Conservation (phyloP, 2,113 vertebrate species). For the Odocoileus hemionus region DNA sequence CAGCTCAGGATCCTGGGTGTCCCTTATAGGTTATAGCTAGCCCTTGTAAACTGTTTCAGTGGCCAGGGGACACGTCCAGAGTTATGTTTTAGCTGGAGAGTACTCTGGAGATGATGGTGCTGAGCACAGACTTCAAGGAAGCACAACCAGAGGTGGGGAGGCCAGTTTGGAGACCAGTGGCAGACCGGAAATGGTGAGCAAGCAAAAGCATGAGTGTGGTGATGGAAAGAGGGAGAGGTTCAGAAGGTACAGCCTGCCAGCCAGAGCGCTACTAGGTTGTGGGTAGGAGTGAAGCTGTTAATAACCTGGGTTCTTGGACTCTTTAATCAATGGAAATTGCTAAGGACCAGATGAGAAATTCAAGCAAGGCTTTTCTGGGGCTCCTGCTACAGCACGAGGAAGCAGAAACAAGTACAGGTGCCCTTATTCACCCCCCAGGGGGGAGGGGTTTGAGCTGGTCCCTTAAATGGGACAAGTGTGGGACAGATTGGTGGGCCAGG, state of each 20-base stretch:
- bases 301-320: neutral
- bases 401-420: neutral
- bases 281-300: neutral
- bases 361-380: neutral
- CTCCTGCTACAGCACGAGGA: neutral
- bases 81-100: neutral
- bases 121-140: neutral
- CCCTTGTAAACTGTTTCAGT: neutral
- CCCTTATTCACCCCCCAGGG: neutral
- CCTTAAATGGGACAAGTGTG: neutral
- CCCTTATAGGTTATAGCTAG: neutral
- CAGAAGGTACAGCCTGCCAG: neutral
- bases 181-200: neutral
- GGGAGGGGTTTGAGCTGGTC: neutral
- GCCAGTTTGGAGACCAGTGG: neutral
- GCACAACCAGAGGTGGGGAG: neutral
- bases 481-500: neutral
- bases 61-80: neutral
- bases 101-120: neutral
- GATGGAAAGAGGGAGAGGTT: neutral
- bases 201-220: neutral
- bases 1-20: neutral
- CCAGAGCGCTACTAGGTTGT: accelerated
- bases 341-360: neutral
- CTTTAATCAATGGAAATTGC: neutral